These are phyloP conservation scores for Gymnocephalus cernua DNA, from an alignment of 2,113 vertebrate species.

Conservation along the genomic window DNA sequence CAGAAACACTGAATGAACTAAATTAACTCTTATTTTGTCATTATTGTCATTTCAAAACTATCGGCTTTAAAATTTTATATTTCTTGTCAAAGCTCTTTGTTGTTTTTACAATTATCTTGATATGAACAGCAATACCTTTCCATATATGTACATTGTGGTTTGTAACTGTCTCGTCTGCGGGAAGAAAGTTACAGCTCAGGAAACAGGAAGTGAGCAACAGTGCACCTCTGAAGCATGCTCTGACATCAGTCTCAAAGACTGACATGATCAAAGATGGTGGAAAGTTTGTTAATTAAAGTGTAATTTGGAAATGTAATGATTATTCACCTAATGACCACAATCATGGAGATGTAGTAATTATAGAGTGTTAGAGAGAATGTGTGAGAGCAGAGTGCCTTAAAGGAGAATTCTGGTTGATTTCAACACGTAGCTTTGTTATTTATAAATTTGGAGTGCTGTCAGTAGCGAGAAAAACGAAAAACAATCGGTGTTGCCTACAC, in stretches of 20 bases:
- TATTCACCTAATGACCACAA: background rate
- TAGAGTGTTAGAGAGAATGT: background rate
- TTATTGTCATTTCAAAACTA: background rate
- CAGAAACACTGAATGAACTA: background rate
- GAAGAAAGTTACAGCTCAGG: constrained; percentile 59
- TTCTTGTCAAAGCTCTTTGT: background rate
- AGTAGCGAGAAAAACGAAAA: too few species aligned
- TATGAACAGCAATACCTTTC: background rate
- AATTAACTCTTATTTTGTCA: background rate
- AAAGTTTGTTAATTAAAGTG: background rate
- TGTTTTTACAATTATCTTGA: background rate
- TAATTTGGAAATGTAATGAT: background rate
- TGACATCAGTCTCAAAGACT: constrained; percentile 24
- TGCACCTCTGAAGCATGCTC: constrained; percentile 19
- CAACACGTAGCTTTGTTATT: too few species aligned
- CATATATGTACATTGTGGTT: constrained; percentile 77
- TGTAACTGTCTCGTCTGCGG: constrained; percentile 59
- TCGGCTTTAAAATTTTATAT: background rate
- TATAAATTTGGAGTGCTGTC: too few species aligned
- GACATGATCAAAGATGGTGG: background rate
- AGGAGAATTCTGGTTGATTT: too few species aligned
- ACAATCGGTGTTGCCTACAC: too few species aligned
- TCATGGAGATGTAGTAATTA: background rate
- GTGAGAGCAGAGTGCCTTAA: background rate
- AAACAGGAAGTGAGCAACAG: constrained; percentile 80